Evolutionary conservation across 2,888 invertebrate species (phyloP).

Genomic region (Epistrophella euchroma): DNA sequence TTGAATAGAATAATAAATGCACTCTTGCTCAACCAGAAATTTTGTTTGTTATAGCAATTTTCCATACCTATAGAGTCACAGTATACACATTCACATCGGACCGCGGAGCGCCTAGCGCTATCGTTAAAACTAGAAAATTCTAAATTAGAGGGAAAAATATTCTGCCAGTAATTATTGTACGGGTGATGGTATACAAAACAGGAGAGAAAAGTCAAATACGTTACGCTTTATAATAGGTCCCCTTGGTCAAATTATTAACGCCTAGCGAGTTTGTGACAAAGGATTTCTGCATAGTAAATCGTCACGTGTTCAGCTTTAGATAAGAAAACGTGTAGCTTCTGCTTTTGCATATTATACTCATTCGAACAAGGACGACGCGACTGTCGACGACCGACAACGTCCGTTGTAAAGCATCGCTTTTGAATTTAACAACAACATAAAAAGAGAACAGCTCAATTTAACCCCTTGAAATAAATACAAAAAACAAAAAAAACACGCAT

Average conservation of each 20-base stretch:
- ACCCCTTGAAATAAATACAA: constrained; percentile 40
- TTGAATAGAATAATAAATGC: constrained; percentile 47
- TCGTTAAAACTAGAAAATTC: constrained; percentile 35
- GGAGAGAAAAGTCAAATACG: constrained; percentile 50
- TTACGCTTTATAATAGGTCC: constrained; percentile 59
- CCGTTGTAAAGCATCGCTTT: constrained; percentile 17
- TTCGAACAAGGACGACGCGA: background rate
- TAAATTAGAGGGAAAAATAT: constrained; percentile 52
- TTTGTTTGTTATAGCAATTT: constrained; percentile 37
- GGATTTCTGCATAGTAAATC: constrained; percentile 46
- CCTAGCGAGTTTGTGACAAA: constrained; percentile 60
- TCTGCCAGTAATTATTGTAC: constrained; percentile 35
- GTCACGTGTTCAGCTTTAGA: constrained; percentile 68
- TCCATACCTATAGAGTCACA: background rate
- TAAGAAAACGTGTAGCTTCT: constrained; percentile 64
- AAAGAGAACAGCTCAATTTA: constrained; percentile 57
- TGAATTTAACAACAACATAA: constrained; percentile 18
- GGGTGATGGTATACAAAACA: constrained; percentile 2
- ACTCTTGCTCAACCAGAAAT: constrained; percentile 35
- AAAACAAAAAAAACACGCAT: constrained; percentile 10
- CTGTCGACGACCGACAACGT: constrained; percentile 8
- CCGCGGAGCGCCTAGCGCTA: background rate
- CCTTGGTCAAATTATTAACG: constrained; percentile 69
- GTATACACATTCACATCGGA: background rate
- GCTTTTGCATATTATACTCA: background rate